Base-by-base conservation (phyloP, 2,113 vertebrate genomes). In the Phyllostomus hastatus region DNA sequence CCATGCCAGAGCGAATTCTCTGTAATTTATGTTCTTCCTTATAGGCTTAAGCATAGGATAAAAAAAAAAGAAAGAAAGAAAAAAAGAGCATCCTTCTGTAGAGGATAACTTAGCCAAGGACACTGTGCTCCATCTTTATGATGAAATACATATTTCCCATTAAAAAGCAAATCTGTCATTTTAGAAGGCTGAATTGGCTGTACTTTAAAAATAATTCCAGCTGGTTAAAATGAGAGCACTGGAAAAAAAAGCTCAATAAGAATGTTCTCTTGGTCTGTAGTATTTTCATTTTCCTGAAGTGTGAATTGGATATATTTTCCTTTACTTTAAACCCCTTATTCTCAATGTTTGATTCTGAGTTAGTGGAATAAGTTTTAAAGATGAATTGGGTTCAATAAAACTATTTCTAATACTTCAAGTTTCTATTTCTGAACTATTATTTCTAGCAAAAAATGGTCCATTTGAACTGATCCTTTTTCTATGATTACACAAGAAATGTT, bases 91-190 rank as follows among this genome's bases (percentile, higher is more conserved):
- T 90, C 96, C 96, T 96, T 97, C 96, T 97, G 94, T 43, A 82
- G 95, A 96, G 97, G 96, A 73, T 87, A 97, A 92, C 92, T 87
- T 87, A 80, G 97, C 96, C 97, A 97, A 97, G 96, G 96, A 96
- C 92, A 97, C 96, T 50, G 54, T 67, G 93, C 96, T 97, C 97
- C 88, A 67, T 97, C 97, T 97, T 98, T 96, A 97, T 95, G 97
- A 98, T 97, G 97, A 97, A 96, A 97, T 96, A 96, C 96, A 94
- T 78, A 96, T 97, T 96, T 96, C 95, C 96, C 96, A 97, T 98
- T 97, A 98, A 98, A 97, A 98, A 96, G 95, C 95, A 98, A 98
- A 98, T 98, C 97, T 98, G 96, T 97, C 96, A 97, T 96, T 97
- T 98, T 95, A 97, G 97, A 97, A 98, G 97, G 97, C 95, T 97